phyloP scores from a whole-genome alignment of 2,113 vertebrate species.

The Odocoileus virginianus region DNA sequence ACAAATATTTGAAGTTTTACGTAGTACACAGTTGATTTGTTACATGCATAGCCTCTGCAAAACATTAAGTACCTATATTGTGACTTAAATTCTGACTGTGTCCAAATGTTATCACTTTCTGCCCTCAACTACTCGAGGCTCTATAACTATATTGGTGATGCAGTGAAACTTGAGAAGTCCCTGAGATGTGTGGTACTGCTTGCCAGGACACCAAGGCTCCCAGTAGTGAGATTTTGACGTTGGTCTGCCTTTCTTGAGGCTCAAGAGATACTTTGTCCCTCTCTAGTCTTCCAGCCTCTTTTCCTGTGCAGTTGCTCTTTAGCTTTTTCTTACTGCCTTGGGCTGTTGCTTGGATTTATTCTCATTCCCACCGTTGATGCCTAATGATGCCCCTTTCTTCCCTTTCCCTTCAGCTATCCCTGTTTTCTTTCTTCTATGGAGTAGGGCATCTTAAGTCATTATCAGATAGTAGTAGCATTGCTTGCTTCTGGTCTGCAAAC shows the following conservation, averaged over 20 bases:
- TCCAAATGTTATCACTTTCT: neutral
- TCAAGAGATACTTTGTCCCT: neutral
- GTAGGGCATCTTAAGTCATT: neutral
- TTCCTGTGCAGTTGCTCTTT: neutral
- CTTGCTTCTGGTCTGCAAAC: neutral
- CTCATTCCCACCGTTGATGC: neutral
- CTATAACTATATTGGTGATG: neutral
- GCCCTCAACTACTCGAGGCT: neutral
- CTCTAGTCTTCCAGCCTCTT: neutral
- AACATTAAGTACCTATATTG: neutral
- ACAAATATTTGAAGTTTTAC: neutral
- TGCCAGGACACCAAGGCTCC: neutral
- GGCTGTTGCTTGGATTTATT: neutral
- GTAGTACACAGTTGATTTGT: neutral
- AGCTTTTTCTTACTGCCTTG: neutral
- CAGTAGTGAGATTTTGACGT: neutral
- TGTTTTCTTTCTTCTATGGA: neutral
- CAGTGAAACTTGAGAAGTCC: neutral
- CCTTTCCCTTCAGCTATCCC: neutral
- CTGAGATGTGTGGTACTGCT: neutral
- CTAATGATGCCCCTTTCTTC: neutral
- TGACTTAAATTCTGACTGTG: neutral
- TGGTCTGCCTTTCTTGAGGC: neutral
- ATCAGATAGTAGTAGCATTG: neutral
- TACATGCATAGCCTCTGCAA: neutral